Conservation (phyloP, 2,113 vertebrate genomes). For the Ciconia maguari region DNA sequence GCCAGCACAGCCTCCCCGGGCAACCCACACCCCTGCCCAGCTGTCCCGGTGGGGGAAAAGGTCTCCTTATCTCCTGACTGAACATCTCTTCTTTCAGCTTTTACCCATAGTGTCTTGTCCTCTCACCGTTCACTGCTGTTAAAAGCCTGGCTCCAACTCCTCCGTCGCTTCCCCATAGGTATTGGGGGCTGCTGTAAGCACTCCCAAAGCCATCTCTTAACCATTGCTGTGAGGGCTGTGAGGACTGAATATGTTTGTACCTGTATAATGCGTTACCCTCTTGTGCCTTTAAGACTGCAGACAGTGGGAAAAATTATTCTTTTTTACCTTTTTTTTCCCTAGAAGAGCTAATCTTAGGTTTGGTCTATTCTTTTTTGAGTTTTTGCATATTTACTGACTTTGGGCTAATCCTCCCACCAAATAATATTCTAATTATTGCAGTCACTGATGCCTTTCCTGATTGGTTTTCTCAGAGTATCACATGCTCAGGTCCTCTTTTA, state of each 20-base stretch:
- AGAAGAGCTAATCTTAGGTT: background rate
- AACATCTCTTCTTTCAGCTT: background rate
- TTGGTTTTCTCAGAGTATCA: slow-evolving; percentile 39
- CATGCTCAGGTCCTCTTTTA: slow-evolving; percentile 59
- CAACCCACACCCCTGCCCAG: background rate
- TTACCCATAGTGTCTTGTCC: background rate
- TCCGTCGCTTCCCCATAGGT: accelerated
- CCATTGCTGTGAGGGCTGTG: no score
- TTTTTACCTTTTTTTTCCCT: background rate
- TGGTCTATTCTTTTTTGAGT: background rate
- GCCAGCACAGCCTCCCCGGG: background rate
- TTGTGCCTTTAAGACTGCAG: background rate
- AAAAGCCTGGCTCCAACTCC: background rate
- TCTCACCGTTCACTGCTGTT: no score
- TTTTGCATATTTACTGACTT: background rate
- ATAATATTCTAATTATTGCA: background rate
- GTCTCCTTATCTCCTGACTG: background rate
- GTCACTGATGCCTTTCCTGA: background rate
- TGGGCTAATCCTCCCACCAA: background rate
- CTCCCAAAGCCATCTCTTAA: background rate
- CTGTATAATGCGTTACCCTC: background rate
- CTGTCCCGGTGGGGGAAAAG: accelerated
- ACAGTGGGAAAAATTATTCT: background rate
- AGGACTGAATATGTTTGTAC: background rate
- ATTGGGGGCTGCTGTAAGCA: no score